Conservation (phyloP, 53 echinoderm and acorn worm species). For the Patiria pectinifera region DNA sequence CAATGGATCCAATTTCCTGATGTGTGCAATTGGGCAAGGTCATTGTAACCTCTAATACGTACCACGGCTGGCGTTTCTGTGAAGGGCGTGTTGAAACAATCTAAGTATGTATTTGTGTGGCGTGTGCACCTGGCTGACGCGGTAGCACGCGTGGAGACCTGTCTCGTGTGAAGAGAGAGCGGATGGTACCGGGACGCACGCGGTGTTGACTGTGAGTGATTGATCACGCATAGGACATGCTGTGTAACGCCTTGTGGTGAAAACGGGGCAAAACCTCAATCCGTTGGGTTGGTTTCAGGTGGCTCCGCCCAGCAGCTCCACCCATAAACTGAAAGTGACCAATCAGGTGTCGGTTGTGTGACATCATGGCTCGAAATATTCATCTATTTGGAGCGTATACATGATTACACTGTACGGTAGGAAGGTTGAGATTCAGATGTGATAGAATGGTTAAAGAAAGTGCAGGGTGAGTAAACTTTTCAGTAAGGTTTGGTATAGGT, state of each 20-base stretch:
- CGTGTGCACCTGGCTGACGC: not conserved
- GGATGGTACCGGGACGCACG: not conserved
- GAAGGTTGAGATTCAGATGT: too few relatives aligned
- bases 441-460: too few relatives aligned
- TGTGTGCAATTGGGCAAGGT: conserved; percentile 28
- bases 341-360: not conserved
- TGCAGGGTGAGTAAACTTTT: too few relatives aligned
- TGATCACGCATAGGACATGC: not conserved
- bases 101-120: not conserved
- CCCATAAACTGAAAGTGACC: not conserved
- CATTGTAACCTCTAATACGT: conserved; percentile 43
- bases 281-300: not conserved
- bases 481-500: too few relatives aligned
- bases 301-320: not conserved
- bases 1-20: conserved; percentile 47
- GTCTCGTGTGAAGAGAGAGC: not conserved
- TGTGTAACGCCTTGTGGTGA: not conserved
- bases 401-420: too few relatives aligned
- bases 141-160: too few relatives aligned
- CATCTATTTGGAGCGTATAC: too few relatives aligned
- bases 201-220: not conserved
- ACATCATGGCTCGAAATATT: not conserved
- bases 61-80: conserved; percentile 23
- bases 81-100: conserved; percentile 28
- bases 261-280: not conserved